Evolutionary conservation across 1,140 invertebrate species (phyloP), one percentile per base, ranked within the genome.

Genomic region (Aphaenogaster floridana): DNA sequence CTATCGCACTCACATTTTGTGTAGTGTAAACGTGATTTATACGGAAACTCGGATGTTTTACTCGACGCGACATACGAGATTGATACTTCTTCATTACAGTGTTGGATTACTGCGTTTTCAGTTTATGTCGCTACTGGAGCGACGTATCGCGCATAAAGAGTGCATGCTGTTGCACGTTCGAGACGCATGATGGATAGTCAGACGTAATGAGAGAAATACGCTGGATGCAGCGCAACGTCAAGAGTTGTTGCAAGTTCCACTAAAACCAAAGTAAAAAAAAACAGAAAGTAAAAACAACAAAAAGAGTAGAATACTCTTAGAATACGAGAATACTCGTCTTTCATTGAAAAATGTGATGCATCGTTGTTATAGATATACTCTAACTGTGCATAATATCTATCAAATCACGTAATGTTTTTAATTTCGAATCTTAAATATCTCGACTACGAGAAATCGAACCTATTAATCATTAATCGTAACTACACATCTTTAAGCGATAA

Each of bases 121-220:
- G 80, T 84, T 84, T 84, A 63, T 76, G 80, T 61, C 28, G 34
- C 54, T 69, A 68, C 34, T 8, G 21, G 28, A 50, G 52, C 21
- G 42, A 80, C 66, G 69, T 88, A 81, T 88, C 79, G 54, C 17
- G 48, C 69, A 50, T 50, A 80, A 81, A 76, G 48, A 68, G 72
- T 61, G 68, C 64, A 15, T 59, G 61, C 21, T 88, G 74, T 76
- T 69, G 85, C 80, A 83, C 34, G 42, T 77, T 74, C 78, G 83
- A 88, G 68, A 74, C 74, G 78, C 76, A 61, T 76, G 69, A 45
- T 74, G 72, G 63, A 85, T 76, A 61, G 71, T 64, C 87, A 71
- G 86, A 90, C 64, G 84, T 89, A 91, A 91, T 80, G 86, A 88
- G 76, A 80, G 72, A 78, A 90, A 77, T 69, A 86, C 28, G 66